Evolutionary conservation across 2,888 invertebrate genomes (phyloP).

Genomic region (Epiblema foenella): DNA sequence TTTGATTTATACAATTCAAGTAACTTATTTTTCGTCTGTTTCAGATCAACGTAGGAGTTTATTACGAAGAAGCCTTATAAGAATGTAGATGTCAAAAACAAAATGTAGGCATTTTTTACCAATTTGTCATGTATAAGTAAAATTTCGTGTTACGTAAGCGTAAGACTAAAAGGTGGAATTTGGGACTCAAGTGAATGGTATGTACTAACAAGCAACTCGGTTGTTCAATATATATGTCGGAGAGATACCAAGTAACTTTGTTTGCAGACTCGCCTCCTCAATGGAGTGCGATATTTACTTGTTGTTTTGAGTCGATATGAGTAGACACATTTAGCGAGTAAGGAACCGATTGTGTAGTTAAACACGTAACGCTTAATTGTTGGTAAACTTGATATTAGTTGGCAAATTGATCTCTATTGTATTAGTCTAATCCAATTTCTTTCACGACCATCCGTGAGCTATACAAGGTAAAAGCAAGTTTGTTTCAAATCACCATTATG

Average conservation of each 20-base stretch:
- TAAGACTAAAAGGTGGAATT: constrained; percentile 72
- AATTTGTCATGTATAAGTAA: constrained; percentile 72
- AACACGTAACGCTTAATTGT: constrained; percentile 37
- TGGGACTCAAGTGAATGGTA: constrained; percentile 76
- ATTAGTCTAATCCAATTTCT: constrained; percentile 19
- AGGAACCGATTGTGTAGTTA: constrained; percentile 35
- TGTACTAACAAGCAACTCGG: constrained; percentile 56
- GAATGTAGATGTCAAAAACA: constrained; percentile 75
- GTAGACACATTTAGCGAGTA: constrained; percentile 42
- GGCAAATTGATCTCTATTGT: constrained; percentile 32
- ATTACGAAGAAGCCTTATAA: constrained; percentile 84
- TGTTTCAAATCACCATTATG: constrained; percentile 17
- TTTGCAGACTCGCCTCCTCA: constrained; percentile 44
- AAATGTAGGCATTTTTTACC: constrained; percentile 80
- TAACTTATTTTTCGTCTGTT: constrained; percentile 57
- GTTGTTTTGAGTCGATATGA: constrained; percentile 41
- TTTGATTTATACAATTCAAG: constrained; percentile 25
- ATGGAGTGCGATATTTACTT: constrained; percentile 45
- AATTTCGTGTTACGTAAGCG: constrained; percentile 69
- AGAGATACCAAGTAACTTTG: constrained; percentile 53
- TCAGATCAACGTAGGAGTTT: constrained; percentile 84
- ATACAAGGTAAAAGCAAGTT: constrained; percentile 18
- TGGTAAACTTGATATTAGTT: constrained; percentile 38
- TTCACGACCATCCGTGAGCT: neutral
- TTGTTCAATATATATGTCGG: constrained; percentile 55